Percentiles rank a stretch among this genome's conserved stretches.
Conservation (phyloP, 1,140 invertebrate species). For the Probaryconus sp. region DNA sequence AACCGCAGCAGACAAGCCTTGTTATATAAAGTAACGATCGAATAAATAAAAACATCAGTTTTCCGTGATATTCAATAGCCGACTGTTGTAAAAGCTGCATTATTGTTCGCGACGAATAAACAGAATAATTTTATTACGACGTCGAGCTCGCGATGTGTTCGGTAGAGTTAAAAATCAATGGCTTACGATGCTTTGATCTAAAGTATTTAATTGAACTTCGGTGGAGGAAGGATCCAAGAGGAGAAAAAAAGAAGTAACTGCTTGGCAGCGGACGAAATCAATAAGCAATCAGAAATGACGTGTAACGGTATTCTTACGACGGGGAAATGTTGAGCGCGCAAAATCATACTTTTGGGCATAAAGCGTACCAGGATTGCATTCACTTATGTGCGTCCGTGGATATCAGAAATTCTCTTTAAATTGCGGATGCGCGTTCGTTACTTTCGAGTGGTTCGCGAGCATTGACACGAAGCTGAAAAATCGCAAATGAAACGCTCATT, state of each 20-base stretch:
- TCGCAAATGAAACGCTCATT: conserved; percentile 39
- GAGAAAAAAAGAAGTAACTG: neutral
- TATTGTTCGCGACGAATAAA: conserved; percentile 30
- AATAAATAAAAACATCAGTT: conserved; percentile 17
- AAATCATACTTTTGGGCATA: conserved; percentile 6
- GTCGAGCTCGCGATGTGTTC: neutral
- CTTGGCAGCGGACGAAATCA: conserved; percentile 5
- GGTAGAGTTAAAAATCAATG: no score
- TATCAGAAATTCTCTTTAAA: conserved; percentile 23
- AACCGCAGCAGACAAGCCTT: conserved; percentile 20
- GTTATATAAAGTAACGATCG: conserved; percentile 18
- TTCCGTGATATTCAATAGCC: neutral
- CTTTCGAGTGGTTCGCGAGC: conserved; percentile 30
- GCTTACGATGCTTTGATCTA: no score
- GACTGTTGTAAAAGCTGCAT: neutral
- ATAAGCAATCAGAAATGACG: conserved; percentile 20
- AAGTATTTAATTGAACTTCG: no score
- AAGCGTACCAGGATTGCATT: conserved; percentile 7
- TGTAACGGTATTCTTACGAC: neutral
- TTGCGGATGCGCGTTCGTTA: conserved; percentile 32
- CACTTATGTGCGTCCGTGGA: conserved; percentile 2
- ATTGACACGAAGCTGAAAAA: conserved; percentile 42
- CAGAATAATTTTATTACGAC: conserved; percentile 2
- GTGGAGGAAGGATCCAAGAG: no score
- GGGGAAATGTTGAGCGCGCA: conserved; percentile 17